Base-by-base conservation (phyloP, 2,888 invertebrate genomes). In the Leptopilina syphax region DNA sequence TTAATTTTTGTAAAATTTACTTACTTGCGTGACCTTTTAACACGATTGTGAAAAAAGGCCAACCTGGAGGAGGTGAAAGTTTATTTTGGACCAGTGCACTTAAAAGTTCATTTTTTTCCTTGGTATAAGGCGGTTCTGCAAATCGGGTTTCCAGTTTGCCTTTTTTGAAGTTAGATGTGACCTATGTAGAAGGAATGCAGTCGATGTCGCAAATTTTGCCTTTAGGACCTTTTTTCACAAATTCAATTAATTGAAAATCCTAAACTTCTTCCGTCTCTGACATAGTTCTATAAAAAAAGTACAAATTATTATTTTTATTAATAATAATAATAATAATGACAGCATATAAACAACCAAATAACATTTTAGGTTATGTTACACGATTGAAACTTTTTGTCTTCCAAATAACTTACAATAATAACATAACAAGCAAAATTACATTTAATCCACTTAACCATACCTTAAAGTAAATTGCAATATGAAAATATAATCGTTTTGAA, bases 81-180 rank as follows among this genome's bases (percentile, higher is more conserved):
- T 13, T 65, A 9, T 65, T 65, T 27, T 34, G 27, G 1, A 65
- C 34, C 10, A 65, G 65, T 34, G 27, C 34, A 65, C 41, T 27
- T 24, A 65, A 65, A 65, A 41, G 12, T 6, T 13, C 24, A 2
- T 5, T 13, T 7, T 9, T 65, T 34, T 65, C 65, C 2, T 65
- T 12, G 3, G 70, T 70, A 10, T 54, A 70, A 7, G 24, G 57
- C n/a, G 70, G 50, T 34, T 47, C 24, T 70, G 50, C 18, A 70
- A 47, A 70, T 70, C 13, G 44, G 9, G 57, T 24, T 57, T 70
- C 70, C 54, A 70, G 27, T 41, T 57, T 70, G 4, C 18, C 13
- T 12, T 66, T 41, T 4, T 66, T 34, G 1, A 1, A 18, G 12
- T 57, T 57, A 9, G 27, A 66, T 4, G 10, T 5, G 6, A 66